Evolutionary conservation across 2,888 invertebrate species (phyloP).

Genomic region (Desoria tigrina): DNA sequence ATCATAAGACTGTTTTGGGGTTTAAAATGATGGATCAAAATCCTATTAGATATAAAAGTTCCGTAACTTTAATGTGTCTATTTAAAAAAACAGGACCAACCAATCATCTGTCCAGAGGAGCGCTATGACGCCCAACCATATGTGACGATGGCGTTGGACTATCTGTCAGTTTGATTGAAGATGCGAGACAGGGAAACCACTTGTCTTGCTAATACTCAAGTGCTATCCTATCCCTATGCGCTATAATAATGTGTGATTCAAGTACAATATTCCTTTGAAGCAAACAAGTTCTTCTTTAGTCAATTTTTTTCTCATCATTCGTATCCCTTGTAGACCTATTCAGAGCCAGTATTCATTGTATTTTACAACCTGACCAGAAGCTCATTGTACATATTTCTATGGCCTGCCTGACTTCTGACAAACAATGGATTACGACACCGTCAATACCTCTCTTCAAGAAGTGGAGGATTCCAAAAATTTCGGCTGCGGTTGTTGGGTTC

Average conservation of each 20-base stretch:
- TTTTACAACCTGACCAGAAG: background rate
- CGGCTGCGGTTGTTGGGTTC: background rate
- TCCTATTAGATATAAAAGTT: too few relatives aligned
- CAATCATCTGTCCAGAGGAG: too few relatives aligned
- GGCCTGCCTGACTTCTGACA: constrained; percentile 3
- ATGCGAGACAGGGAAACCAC: too few relatives aligned
- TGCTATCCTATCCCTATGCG: too few relatives aligned
- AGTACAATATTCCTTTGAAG: background rate
- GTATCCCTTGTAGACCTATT: background rate
- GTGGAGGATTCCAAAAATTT: background rate
- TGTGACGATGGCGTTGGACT: too few relatives aligned
- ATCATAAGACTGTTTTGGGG: too few relatives aligned
- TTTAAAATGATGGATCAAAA: too few relatives aligned
- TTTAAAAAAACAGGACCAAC: too few relatives aligned
- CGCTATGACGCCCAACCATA: too few relatives aligned
- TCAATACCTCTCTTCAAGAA: background rate
- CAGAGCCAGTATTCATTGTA: background rate
- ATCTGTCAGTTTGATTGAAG: too few relatives aligned
- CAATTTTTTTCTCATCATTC: constrained; percentile 8
- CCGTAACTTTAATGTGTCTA: too few relatives aligned
- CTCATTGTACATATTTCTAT: background rate
- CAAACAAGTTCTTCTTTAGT: background rate
- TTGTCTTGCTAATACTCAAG: too few relatives aligned
- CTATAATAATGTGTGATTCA: constrained; percentile 7
- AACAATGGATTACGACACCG: background rate